Percentiles rank a stretch among this genome's conserved stretches.
Conservation (phyloP, 2,113 vertebrate species). For the Salvelinus namaycush region DNA sequence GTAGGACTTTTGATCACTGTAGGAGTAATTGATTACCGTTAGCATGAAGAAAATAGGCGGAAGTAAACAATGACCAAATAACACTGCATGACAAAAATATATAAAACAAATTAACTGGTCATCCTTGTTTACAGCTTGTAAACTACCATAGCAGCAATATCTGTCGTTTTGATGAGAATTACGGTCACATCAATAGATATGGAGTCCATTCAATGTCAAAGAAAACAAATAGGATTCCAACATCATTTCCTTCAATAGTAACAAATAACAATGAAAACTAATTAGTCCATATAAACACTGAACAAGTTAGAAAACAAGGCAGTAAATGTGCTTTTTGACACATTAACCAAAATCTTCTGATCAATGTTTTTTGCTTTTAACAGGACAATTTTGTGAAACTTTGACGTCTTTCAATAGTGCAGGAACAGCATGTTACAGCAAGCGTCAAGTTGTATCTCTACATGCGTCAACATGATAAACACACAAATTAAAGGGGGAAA, state of each 20-base stretch:
- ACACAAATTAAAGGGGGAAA: slow-evolving; percentile 51
- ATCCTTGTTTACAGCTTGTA: slow-evolving; percentile 26
- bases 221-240: slow-evolving; percentile 17
- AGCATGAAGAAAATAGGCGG: slow-evolving; percentile 44
- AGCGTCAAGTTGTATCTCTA: background rate
- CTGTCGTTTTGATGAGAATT: slow-evolving; percentile 59
- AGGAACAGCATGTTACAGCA: background rate
- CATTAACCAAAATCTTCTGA: slow-evolving; percentile 14
- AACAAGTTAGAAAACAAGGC: slow-evolving; percentile 72
- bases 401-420: background rate
- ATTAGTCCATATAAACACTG: slow-evolving; percentile 73
- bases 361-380: background rate
- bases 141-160: slow-evolving; percentile 24
- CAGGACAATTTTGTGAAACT: background rate
- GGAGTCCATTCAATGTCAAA: slow-evolving; percentile 6
- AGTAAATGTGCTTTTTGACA: slow-evolving; percentile 46
- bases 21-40: slow-evolving; percentile 11
- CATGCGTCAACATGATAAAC: slow-evolving; percentile 22
- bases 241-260: slow-evolving; percentile 17
- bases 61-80: slow-evolving; percentile 50
- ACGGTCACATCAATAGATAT: background rate
- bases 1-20: slow-evolving; percentile 23
- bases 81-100: slow-evolving; percentile 49
- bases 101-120: slow-evolving; percentile 27
- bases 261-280: slow-evolving; percentile 36